These are phyloP conservation scores for Apeltes quadracus DNA, from an alignment of 2,113 vertebrate species.

Conservation along the genomic window DNA sequence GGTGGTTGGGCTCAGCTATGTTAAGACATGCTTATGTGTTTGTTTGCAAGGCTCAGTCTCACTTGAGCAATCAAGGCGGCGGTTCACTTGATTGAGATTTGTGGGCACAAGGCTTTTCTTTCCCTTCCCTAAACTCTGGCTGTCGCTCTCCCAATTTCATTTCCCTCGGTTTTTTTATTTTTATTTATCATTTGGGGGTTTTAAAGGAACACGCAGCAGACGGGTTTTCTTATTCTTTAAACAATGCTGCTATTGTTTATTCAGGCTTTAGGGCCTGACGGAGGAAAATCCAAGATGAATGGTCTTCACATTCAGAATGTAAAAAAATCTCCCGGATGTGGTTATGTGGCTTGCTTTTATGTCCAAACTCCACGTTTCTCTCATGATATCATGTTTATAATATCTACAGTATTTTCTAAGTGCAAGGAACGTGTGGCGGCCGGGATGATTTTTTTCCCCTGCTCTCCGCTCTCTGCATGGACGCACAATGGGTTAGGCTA, in stretches of 20 bases:
- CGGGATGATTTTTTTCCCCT: no score
- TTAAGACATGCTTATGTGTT: slow-evolving; percentile 63
- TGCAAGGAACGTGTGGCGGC: slow-evolving; percentile 20
- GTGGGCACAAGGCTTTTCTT: slow-evolving; percentile 12
- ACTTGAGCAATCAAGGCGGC: slow-evolving; percentile 60
- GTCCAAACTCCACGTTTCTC: slow-evolving; percentile 8
- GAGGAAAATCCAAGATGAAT: neutral
- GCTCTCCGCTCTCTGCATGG: neutral
- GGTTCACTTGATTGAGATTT: slow-evolving; percentile 67
- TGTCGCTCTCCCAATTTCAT: neutral
- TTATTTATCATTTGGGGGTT: slow-evolving; percentile 7
- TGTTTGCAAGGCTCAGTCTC: slow-evolving; percentile 60
- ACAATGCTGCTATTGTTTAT: slow-evolving; percentile 6
- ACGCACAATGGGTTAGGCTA: neutral
- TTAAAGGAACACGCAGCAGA: neutral
- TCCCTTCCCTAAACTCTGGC: neutral
- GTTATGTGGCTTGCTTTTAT: slow-evolving; percentile 4
- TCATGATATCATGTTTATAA: slow-evolving; percentile 3
- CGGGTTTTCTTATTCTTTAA: neutral
- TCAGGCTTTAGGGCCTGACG: neutral
- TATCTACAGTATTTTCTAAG: slow-evolving; percentile 3
- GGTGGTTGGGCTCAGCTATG: slow-evolving; percentile 51
- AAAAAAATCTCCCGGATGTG: slow-evolving; percentile 8
- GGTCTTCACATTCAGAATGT: neutral
- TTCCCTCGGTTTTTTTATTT: neutral